Evolutionary conservation across 2,888 invertebrate species (phyloP).

Genomic region (Ctenicera cuprea): DNA sequence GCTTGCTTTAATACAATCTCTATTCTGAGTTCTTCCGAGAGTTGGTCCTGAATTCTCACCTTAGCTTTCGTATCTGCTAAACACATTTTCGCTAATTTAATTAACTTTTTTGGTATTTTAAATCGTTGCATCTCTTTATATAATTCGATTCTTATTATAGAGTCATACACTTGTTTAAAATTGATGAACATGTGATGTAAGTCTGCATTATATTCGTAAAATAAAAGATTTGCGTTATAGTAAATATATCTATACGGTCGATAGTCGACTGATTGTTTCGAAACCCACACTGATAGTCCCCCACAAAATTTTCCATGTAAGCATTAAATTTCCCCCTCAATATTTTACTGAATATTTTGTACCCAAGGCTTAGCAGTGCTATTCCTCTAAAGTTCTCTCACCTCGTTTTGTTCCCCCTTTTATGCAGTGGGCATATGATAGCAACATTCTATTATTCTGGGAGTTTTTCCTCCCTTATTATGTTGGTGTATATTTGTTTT

Average conservation of each 20-base stretch:
- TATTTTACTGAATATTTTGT: too few species aligned
- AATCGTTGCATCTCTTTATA: background rate
- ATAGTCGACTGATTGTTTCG: too few species aligned
- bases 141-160: background rate
- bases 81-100: constrained; percentile 5
- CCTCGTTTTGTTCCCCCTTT: too few species aligned
- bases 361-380: too few species aligned
- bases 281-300: too few species aligned
- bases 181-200: background rate
- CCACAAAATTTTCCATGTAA: too few species aligned
- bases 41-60: background rate
- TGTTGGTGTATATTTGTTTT: background rate
- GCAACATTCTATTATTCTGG: background rate
- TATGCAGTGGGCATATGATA: too few species aligned
- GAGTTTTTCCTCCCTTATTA: background rate
- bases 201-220: background rate
- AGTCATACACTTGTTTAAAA: background rate
- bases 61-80: background rate
- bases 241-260: too few species aligned
- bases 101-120: background rate
- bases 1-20: background rate
- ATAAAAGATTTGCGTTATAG: too few species aligned
- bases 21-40: background rate
- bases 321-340: too few species aligned
- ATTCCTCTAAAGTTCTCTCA: too few species aligned